Conservation (phyloP, 2,113 vertebrate genomes). For the Loxodonta africana region DNA sequence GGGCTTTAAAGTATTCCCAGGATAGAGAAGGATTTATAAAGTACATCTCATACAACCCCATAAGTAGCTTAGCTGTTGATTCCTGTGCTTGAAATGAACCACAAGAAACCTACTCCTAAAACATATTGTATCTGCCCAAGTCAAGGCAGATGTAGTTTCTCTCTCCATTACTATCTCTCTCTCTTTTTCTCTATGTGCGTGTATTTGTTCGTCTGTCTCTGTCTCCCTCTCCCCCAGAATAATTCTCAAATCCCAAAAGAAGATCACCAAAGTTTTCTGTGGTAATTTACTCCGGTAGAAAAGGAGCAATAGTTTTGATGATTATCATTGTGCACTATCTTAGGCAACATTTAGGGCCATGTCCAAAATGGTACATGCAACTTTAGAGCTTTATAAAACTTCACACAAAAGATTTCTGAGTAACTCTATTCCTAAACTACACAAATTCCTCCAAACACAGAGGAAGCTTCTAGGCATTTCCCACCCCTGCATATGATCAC, state of each 20-base stretch:
- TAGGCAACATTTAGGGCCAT: neutral
- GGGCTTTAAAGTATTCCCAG: neutral
- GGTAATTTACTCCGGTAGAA: neutral
- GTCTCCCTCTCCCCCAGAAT: neutral
- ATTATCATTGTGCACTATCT: neutral
- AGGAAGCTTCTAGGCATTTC: neutral
- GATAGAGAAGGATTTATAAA: constrained; percentile 23
- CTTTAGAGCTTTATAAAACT: neutral
- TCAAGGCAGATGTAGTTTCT: neutral
- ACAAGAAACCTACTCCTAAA: neutral
- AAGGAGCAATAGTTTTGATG: neutral
- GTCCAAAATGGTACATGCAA: neutral
- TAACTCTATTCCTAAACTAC: neutral
- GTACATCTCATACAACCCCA: neutral
- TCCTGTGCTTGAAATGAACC: neutral
- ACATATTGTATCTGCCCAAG: neutral
- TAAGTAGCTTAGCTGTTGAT: neutral
- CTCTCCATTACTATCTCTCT: neutral
- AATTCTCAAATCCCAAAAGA: constrained; percentile 42
- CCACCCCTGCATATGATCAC: neutral
- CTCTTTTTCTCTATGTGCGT: neutral
- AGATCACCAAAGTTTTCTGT: neutral
- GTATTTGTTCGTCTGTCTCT: neutral
- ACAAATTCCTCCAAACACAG: neutral
- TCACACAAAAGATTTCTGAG: constrained; percentile 7